A percentile compares a stretch with the other conserved stretches of the same genome.
Conservation (phyloP, 2,888 invertebrate species). For the Pterobdella sp. region DNA sequence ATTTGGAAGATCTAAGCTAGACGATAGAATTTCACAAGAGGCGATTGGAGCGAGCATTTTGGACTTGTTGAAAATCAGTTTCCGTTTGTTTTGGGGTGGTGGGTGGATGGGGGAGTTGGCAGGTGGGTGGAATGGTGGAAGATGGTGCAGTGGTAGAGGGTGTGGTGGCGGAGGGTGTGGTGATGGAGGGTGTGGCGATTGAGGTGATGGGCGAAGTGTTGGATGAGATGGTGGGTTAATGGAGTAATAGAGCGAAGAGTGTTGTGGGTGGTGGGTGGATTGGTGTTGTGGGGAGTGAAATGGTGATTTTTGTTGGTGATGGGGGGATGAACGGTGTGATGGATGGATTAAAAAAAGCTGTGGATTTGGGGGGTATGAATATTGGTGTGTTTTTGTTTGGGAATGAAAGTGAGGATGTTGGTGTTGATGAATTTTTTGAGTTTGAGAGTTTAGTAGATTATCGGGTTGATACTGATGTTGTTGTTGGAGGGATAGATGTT, state of each 20-base stretch:
- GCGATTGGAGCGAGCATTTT: constrained; percentile 3
- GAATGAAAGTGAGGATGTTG: background rate
- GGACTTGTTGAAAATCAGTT: too few species aligned
- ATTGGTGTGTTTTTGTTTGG: too few species aligned
- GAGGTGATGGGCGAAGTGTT: background rate
- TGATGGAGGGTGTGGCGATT: background rate
- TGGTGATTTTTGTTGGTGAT: too few species aligned
- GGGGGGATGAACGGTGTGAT: too few species aligned
- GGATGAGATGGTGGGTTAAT: background rate
- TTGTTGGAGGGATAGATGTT: background rate
- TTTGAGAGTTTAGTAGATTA: too few species aligned
- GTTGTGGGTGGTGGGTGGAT: too few species aligned
- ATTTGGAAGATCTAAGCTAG: background rate
- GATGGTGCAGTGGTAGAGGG: background rate
- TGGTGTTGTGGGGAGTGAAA: too few species aligned
- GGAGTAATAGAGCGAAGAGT: background rate
- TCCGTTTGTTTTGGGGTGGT: background rate
- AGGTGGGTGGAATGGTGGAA: background rate
- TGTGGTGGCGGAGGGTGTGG: background rate
- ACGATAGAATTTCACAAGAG: constrained; percentile 5
- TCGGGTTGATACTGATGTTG: too few species aligned
- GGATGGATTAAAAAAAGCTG: too few species aligned
- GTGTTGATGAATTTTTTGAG: background rate
- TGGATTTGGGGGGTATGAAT: too few species aligned
- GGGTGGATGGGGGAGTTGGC: background rate